Conservation (phyloP, 2,797 vertebrate species). For the Esox masquinongy region DNA sequence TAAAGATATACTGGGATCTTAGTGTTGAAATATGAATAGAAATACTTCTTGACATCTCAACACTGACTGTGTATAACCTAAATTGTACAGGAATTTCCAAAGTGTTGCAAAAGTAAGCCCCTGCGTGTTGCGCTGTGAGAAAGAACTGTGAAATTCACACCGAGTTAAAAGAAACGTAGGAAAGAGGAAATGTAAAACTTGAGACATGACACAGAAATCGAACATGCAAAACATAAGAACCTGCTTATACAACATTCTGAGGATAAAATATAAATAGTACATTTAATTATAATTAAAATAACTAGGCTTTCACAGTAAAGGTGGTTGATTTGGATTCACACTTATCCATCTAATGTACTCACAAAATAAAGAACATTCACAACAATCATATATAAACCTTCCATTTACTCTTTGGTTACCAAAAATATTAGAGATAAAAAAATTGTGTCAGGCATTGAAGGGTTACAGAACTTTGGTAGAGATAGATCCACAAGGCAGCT, state of each 20-base stretch:
- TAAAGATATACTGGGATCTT: not conserved
- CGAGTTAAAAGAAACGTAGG: too few relatives aligned
- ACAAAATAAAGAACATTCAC: not conserved
- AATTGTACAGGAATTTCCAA: not conserved
- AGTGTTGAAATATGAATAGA: not conserved
- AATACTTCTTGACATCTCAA: not conserved
- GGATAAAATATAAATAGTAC: too few relatives aligned
- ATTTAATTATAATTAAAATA: too few relatives aligned
- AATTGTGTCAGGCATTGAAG: not conserved
- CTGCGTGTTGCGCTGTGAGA: not conserved
- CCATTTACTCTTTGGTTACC: not conserved
- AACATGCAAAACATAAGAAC: not conserved
- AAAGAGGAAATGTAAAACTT: slow-evolving; percentile 3
- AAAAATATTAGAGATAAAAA: not conserved
- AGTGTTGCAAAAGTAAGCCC: slow-evolving; percentile 11
- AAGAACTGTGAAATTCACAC: slow-evolving; percentile 1
- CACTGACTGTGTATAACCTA: not conserved
- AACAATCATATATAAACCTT: not conserved
- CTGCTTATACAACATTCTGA: too few relatives aligned
- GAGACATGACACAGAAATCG: not conserved
- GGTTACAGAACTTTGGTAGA: not conserved
- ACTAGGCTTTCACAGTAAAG: not conserved
- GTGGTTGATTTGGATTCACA: not conserved
- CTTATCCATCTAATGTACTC: not conserved
- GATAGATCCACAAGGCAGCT: not conserved